A percentile compares a stretch with the other conserved stretches of the same genome.
These are phyloP conservation scores for Macroglossus sobrinus DNA, from an alignment of 2,113 vertebrate species.

Conservation along the genomic window DNA sequence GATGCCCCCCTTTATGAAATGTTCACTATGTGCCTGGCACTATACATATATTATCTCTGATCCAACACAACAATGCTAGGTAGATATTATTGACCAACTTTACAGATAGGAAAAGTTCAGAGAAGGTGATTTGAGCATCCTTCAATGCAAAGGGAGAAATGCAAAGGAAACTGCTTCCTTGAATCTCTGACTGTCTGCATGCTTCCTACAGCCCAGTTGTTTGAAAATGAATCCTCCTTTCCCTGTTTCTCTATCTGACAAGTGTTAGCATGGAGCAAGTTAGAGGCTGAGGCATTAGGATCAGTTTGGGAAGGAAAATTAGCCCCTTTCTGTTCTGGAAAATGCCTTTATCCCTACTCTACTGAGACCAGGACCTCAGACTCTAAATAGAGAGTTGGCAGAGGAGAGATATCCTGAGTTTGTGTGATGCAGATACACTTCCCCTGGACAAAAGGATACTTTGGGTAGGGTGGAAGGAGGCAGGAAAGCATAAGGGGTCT, in stretches of 20 bases:
- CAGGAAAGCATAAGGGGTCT: not conserved
- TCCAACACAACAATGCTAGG: not conserved
- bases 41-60: not conserved
- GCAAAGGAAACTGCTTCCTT: not conserved
- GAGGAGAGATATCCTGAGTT: not conserved
- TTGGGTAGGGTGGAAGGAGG: not conserved
- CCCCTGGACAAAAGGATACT: not conserved
- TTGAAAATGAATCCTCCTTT: not conserved
- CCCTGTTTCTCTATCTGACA: not conserved
- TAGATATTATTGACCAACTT: not conserved
- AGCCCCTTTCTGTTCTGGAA: not conserved
- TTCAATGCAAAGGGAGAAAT: not conserved
- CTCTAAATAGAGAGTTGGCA: not conserved
- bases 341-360: not conserved
- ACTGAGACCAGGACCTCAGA: not conserved
- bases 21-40: not conserved
- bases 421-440: not conserved
- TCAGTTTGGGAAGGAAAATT: not conserved
- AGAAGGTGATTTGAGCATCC: not conserved
- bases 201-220: not conserved
- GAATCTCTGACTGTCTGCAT: not conserved
- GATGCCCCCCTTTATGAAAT: not conserved
- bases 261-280: not conserved
- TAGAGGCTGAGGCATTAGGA: not conserved
- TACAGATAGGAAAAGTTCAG: conserved; percentile 36